Conservation (phyloP, 2,797 vertebrate genomes). For the Vireo griseus region DNA sequence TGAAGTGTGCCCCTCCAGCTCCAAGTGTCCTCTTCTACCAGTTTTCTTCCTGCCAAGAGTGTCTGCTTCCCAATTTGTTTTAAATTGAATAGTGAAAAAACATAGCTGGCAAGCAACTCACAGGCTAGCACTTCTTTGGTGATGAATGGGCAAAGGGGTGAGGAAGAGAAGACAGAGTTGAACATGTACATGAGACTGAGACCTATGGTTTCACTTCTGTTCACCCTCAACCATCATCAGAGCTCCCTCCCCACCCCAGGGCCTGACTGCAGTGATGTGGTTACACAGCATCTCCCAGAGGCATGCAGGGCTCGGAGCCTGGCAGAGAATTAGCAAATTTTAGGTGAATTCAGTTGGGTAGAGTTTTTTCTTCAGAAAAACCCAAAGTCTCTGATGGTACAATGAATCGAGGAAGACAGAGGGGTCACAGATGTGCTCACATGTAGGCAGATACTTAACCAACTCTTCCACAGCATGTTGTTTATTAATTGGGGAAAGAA, state of each 20-base stretch:
- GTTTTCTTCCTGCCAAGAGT: not conserved
- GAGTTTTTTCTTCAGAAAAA: not conserved
- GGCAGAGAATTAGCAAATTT: not conserved
- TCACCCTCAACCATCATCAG: not conserved
- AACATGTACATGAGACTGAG: rapidly evolving
- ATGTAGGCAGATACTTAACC: rapidly evolving
- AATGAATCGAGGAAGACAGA: not conserved
- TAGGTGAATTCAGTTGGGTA: not conserved
- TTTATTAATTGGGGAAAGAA: not conserved
- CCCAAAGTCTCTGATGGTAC: not conserved
- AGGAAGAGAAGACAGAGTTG: not conserved
- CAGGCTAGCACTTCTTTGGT: not conserved
- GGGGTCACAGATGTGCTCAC: not conserved
- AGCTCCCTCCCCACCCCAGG: not conserved
- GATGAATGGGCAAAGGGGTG: not conserved
- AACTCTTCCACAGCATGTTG: not conserved
- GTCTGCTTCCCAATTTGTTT: not conserved
- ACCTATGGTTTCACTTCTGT: not conserved
- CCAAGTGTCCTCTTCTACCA: not conserved
- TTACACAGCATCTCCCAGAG: not conserved
- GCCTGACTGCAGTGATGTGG: not conserved
- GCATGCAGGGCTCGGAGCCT: not conserved
- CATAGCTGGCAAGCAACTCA: not conserved
- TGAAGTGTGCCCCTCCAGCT: not conserved
- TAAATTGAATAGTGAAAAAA: not conserved